Conservation (phyloP, 2,888 invertebrate genomes). For the Tanaodytes sp. region DNA sequence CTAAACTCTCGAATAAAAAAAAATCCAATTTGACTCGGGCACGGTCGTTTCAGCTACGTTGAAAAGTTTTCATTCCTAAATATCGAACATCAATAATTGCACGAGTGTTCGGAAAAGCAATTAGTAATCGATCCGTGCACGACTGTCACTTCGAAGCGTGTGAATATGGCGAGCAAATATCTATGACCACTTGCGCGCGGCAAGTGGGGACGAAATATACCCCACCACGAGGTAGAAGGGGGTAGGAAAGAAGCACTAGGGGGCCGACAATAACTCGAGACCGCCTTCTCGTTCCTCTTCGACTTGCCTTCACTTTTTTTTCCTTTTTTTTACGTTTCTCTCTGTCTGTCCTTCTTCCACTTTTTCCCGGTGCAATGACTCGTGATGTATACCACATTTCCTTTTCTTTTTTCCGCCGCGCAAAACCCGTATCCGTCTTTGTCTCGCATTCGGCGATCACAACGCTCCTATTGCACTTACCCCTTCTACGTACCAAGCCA, state of each 20-base stretch:
- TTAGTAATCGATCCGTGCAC: conserved; percentile 37
- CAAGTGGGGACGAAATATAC: conserved; percentile 29
- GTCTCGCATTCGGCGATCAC: too few relatives aligned
- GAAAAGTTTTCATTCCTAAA: too few relatives aligned
- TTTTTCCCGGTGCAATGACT: conserved; percentile 35
- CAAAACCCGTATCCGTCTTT: conserved; percentile 30
- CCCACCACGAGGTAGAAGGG: conserved; percentile 48
- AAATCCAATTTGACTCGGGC: too few relatives aligned
- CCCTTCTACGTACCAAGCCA: conserved; percentile 39
- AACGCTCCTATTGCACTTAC: conserved; percentile 42
- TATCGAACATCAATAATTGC: too few relatives aligned
- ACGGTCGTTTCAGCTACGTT: too few relatives aligned
- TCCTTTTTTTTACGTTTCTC: conserved; percentile 47
- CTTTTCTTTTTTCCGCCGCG: conserved; percentile 55
- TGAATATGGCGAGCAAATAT: conserved; percentile 35
- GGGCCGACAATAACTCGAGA: conserved; percentile 68
- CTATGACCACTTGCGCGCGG: background rate
- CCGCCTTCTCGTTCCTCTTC: conserved; percentile 67
- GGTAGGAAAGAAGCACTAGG: conserved; percentile 66
- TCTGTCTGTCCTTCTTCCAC: conserved; percentile 54
- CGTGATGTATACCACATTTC: conserved; percentile 37
- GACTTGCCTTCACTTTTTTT: conserved; percentile 54
- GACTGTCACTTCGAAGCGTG: too few relatives aligned
- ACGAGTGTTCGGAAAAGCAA: too few relatives aligned
- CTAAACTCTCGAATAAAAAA: too few relatives aligned